Percentiles rank a stretch among this genome's conserved stretches.
Conservation (phyloP, 2,113 vertebrate genomes). For the Rhinichthys klamathensis region DNA sequence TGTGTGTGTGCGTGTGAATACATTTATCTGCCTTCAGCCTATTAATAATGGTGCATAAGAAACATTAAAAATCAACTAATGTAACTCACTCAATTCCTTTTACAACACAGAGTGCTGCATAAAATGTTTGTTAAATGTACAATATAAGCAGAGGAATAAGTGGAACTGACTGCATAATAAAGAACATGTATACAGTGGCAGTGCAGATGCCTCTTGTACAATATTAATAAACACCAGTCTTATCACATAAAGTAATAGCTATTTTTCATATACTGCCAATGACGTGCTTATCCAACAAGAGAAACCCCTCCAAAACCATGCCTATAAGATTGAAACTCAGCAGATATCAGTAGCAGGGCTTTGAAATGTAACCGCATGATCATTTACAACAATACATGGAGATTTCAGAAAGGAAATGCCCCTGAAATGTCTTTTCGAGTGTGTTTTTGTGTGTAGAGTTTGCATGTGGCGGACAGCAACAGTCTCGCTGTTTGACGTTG, state of each 20-base stretch:
- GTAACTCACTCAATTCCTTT: neutral
- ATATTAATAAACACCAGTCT: slow-evolving; percentile 16
- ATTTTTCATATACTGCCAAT: neutral
- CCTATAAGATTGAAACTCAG: neutral
- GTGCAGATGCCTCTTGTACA: neutral
- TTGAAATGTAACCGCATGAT: slow-evolving; percentile 25
- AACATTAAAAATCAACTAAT: slow-evolving; percentile 4
- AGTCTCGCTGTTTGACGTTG: slow-evolving; percentile 34
- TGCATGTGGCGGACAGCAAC: slow-evolving; percentile 8
- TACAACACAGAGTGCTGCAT: neutral
- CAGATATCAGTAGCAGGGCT: neutral
- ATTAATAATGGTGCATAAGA: neutral
- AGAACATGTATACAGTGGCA: too few species aligned
- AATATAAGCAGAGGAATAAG: neutral
- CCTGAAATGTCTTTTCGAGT: neutral
- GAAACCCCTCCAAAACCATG: neutral
- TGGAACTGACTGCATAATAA: neutral
- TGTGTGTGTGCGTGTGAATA: too few species aligned
- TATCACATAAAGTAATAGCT: neutral
- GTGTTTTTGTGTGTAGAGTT: neutral
- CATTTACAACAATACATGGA: slow-evolving; percentile 4
- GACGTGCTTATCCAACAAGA: neutral
- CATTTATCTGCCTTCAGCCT: neutral
- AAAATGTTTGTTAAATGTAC: neutral
- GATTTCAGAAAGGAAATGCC: neutral